These are phyloP conservation scores for Gorsachius magnificus DNA, from an alignment of 2,797 vertebrate genomes.

Conservation along the genomic window DNA sequence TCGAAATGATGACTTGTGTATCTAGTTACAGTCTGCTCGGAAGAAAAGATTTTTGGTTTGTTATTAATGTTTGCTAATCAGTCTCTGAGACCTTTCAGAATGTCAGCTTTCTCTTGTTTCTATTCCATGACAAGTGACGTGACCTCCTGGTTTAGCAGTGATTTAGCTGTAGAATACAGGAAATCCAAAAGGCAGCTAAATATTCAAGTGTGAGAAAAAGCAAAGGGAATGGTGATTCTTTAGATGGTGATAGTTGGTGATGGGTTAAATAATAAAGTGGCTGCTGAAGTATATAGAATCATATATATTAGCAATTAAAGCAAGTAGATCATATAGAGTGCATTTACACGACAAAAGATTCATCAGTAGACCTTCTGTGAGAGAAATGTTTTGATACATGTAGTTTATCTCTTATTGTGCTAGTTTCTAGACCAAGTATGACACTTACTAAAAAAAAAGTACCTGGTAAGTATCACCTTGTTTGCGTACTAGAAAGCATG, in stretches of 20 bases:
- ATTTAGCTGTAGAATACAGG: neutral
- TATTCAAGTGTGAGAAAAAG: neutral
- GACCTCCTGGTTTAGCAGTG: neutral
- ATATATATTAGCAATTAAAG: neutral
- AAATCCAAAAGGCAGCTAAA: neutral
- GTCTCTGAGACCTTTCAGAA: neutral
- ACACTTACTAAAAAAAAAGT: neutral
- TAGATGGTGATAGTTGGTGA: neutral
- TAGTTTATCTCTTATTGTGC: neutral
- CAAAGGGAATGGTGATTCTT: neutral
- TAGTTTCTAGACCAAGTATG: neutral
- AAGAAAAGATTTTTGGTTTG: neutral
- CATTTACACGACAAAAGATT: neutral
- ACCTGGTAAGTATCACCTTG: neutral
- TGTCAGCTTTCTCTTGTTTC: neutral
- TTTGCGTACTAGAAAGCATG: neutral
- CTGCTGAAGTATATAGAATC: neutral
- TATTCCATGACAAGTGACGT: accelerated
- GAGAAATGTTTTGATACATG: neutral
- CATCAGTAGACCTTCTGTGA: neutral
- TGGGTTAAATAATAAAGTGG: neutral
- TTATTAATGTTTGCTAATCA: neutral
- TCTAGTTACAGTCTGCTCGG: neutral
- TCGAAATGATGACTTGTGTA: neutral
- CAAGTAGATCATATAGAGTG: neutral